Base-by-base conservation (phyloP, 1,140 invertebrate species). In the Pollicipes pollicipes region DNA sequence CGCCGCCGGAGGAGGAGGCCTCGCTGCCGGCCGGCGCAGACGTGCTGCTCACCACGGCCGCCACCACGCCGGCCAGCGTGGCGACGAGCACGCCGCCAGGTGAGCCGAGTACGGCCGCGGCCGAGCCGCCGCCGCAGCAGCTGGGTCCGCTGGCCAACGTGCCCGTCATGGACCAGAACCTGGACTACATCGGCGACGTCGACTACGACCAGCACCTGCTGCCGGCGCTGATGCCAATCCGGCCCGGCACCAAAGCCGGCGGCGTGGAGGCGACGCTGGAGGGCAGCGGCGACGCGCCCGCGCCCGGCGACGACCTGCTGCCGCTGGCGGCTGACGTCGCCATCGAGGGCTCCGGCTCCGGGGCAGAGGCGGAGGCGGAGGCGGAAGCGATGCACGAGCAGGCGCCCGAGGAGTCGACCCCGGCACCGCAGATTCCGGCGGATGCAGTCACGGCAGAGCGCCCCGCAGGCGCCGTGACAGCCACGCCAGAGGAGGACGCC, bases 181-280 rank as follows among this genome's bases (percentile, higher is more conserved):
- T 28, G 64, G 64, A 66, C 64, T 66, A 66, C 64, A 66, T 66
- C 28, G 64, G 64, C 8, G 64, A 66, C n/a, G 64, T 66, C 24
- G 64, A 66, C 28, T 66, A 66, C 28, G 64, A 66, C 3, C 64
- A 66, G 28, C 64, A 66, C 28, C 64, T 66, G n/a, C 8, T 66
- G 64, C 64, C 64, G 64, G 64, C 64, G 8, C 64, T 66, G 27
- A 29, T 66, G 64, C 17, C 64, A 1, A 6, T 58, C 45, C 6
- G 45, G 45, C 45, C 45, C 2, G 45, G 45, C 17, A 6, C 35
- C 35, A 35, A 13, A 21, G 45, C 45, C 17, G 45, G 24, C 17
- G 17, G 6, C 6, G 17, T 58, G 45, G 13, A 58, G 45, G 24
- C 45, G 10, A 58, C 8, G 13, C 13, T 58, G 45, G 45, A 58